phyloP scores from a whole-genome alignment of 2,113 vertebrate genomes.

The Kryptolebias marmoratus region DNA sequence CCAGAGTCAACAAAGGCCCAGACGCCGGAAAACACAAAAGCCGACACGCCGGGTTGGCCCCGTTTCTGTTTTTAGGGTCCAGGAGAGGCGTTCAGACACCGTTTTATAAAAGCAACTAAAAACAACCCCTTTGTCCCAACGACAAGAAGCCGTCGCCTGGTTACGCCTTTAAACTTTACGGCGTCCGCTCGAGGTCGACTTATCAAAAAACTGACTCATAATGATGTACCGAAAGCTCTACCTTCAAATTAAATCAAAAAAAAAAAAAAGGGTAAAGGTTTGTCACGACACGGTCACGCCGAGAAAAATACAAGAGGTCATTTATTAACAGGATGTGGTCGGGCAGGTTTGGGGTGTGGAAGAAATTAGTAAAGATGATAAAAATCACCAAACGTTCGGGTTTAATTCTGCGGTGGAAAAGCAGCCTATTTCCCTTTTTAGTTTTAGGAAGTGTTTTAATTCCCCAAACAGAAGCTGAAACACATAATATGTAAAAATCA shows the following conservation, averaged over 20 bases:
- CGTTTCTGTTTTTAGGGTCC: not conserved
- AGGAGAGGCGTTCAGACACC: slow-evolving; percentile 6
- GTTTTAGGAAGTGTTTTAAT: slow-evolving; percentile 35
- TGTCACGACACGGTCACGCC: too few relatives aligned
- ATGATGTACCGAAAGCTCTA: not conserved
- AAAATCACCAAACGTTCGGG: not conserved
- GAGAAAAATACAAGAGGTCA: not conserved
- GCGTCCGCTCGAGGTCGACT: not conserved
- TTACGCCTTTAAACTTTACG: slow-evolving; percentile 18
- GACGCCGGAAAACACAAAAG: not conserved
- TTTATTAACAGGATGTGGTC: slow-evolving; percentile 11
- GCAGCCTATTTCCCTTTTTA: slow-evolving; percentile 8
- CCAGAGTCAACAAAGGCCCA: not conserved
- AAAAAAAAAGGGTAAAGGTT: not conserved
- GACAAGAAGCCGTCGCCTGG: not conserved
- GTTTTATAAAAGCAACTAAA: not conserved
- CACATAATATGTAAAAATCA: not conserved
- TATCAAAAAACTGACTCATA: not conserved
- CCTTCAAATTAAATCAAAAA: not conserved
- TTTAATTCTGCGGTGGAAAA: not conserved
- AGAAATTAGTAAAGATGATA: too few relatives aligned
- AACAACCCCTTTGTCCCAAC: not conserved
- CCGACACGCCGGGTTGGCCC: not conserved
- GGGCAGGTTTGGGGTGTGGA: slow-evolving; percentile 11
- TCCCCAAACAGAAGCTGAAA: not conserved